Evolutionary conservation across 2,113 vertebrate species (phyloP), one percentile per base, ranked within the genome.

Genomic region (Sterna hirundo): DNA sequence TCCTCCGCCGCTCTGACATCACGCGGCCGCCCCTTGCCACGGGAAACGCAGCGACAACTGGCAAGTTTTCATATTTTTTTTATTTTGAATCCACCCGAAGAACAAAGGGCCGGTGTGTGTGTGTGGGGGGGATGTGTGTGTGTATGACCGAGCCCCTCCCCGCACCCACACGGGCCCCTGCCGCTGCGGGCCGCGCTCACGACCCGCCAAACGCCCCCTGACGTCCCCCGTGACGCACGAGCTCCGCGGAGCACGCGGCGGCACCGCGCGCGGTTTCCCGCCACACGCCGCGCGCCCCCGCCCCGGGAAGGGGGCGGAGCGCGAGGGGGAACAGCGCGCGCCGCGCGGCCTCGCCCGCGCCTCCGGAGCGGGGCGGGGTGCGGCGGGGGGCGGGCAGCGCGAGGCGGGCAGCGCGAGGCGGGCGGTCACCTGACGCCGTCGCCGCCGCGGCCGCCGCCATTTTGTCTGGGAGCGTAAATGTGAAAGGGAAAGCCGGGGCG

Each of bases 381-480:
- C 44, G 26, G 52, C 42, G 13, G 14, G 44, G 17, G 52, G 25
- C n/a, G n/a, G n/a, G n/a, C n/a, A n/a, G n/a, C n/a, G n/a, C n/a
- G n/a, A n/a, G n/a, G n/a, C 54, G 54, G 52, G 40, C 30, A 54
- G 51, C 36, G 61, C 79, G 32, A 27, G 64, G 72, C 52, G 61
- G 62, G 68, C 74, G 72, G 93, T 92, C 94, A 86, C 86, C 49
- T 79, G 55, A 82, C 74, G 90, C 80, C 54, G 77, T 68, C 61
- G 65, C 77, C 47, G 60, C 51, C 42, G 30, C 76, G 55, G 71
- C 92, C 22, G 80, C 92, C 96, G 97, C 97, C 97, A 97, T 97
- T 97, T 97, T 97, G 96, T 96, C 90, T 72, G 81, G 44, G 89
- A 93, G 91, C n/a, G 96, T 78, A 90, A 92, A 90, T 86, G 92